Evolutionary conservation across 2,888 invertebrate species (phyloP).

Genomic region (Plusia festucae): DNA sequence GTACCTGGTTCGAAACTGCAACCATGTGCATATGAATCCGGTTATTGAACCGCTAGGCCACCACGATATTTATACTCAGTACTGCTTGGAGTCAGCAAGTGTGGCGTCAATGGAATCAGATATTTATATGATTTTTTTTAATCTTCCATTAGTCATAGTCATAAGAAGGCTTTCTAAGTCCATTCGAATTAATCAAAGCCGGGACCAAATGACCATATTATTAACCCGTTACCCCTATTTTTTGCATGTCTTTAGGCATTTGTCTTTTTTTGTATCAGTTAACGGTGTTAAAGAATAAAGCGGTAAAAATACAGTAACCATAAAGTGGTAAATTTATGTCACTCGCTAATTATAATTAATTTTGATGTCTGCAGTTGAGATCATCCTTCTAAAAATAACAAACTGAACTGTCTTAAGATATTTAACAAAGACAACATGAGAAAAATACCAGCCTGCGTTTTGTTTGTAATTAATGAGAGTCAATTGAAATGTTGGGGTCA

Average conservation of each 20-base stretch:
- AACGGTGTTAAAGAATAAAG: neutral
- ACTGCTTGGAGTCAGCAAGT: too few species aligned
- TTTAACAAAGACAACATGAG: conserved; percentile 4
- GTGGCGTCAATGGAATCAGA: too few species aligned
- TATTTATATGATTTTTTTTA: too few species aligned
- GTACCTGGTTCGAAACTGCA: too few species aligned
- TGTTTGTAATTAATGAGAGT: conserved; percentile 34
- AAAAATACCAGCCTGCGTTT: conserved; percentile 8
- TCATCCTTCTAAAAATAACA: conserved; percentile 8
- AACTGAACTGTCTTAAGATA: neutral
- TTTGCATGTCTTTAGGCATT: too few species aligned
- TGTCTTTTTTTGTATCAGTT: neutral
- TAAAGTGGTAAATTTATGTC: neutral
- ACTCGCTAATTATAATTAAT: neutral
- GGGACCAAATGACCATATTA: neutral
- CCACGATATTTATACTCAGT: too few species aligned
- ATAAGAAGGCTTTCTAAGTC: too few species aligned
- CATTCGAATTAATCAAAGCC: too few species aligned
- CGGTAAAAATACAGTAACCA: neutral
- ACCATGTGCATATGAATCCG: too few species aligned
- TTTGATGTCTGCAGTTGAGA: conserved; percentile 3
- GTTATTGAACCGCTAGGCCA: too few species aligned
- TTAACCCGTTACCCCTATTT: neutral
- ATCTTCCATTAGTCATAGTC: too few species aligned
- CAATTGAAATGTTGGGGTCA: conserved; percentile 33